Evolutionary conservation across 2,797 vertebrate species (phyloP), one percentile per base, ranked within the genome.

Genomic region (Pseudomugil gertrudae): DNA sequence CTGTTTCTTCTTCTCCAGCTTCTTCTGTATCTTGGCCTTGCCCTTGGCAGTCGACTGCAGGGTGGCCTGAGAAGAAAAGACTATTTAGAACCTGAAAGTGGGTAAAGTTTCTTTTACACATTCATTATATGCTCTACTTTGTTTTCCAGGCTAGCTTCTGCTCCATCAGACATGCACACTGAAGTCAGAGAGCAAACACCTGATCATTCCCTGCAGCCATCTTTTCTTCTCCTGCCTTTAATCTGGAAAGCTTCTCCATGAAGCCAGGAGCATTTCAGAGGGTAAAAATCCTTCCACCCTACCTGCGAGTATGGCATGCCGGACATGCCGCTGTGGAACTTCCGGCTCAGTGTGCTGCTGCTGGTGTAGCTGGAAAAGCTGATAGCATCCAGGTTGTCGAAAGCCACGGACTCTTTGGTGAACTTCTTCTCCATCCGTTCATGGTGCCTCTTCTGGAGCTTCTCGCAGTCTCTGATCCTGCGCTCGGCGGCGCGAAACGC

Each of bases 1-100:
- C 69, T 97, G 96, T 83, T 97, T 98, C 89, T 96, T 97, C 90
- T 95, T 96, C 80, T 96, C 95, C 21, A 98, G 80, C 71, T 95
- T 96, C 87, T 93, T 96, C 71, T 96, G 95, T 57, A 98, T 96
- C 92, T 96, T 98, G 0, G 96, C 94, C 84, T 95, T 96, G 66
- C 95, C 95, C 89, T 94, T 95, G 90, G 94, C 84, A 5, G 95
- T 96, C 80, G 96, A 95, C 0, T 96, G 95, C 81, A 96, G 86
- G 0, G 95, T 96, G 87, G 95, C 95, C 95, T 98, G 93, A 65
- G 45, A 21, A 62, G 54, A 74, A 50, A 45, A 1, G 27, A 0
- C 40, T 13, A 53, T 47, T 63, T 29, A 58, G 36, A 63, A 59
- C 43, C 5, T 17, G 1, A 17, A 5, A 36, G 36, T 17, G 15